Percentiles rank a stretch among this genome's conserved stretches.
phyloP scores from a whole-genome alignment of 2,888 invertebrate genomes.

The Leptopilina drosophilae region DNA sequence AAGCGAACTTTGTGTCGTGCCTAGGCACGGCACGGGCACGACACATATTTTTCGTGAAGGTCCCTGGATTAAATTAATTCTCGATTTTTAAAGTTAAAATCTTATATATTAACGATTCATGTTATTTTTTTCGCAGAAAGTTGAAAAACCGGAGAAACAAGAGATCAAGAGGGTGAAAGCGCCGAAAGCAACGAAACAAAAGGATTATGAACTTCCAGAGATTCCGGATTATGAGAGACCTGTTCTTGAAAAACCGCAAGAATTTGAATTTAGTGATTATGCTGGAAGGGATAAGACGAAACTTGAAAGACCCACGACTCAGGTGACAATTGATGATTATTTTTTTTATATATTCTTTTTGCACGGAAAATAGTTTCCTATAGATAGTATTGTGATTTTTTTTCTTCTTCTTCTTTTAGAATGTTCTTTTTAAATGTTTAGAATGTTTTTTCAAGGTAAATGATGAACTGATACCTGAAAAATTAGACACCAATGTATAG shows the following conservation, averaged over 20 bases:
- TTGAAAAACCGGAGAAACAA: constrained; percentile 69
- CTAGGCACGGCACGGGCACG: too few relatives aligned
- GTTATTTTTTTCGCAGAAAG: constrained; percentile 66
- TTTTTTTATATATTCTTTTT: not conserved
- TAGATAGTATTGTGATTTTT: not conserved
- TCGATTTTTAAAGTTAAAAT: too few relatives aligned
- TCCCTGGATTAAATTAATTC: too few relatives aligned
- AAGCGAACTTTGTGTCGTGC: too few relatives aligned
- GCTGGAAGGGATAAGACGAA: constrained; percentile 72
- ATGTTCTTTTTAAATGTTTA: constrained; percentile 37
- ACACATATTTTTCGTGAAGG: too few relatives aligned
- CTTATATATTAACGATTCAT: too few relatives aligned
- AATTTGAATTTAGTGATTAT: constrained; percentile 72
- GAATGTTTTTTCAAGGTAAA: not conserved
- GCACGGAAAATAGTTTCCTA: constrained; percentile 22
- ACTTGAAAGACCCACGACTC: constrained; percentile 70
- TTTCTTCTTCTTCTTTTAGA: constrained; percentile 39
- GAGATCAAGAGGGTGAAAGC: constrained; percentile 70
- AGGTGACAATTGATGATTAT: constrained; percentile 61
- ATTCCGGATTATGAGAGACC: constrained; percentile 83
- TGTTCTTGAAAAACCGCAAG: constrained; percentile 70
- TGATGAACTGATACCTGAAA: constrained; percentile 22
- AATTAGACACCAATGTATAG: constrained; percentile 30
- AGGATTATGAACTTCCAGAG: constrained; percentile 73
- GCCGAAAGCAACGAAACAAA: constrained; percentile 69